Evolutionary conservation across 2,113 vertebrate genomes (phyloP), one percentile per base, ranked within the genome.

Genomic region (human (Homo sapiens)): DNA sequence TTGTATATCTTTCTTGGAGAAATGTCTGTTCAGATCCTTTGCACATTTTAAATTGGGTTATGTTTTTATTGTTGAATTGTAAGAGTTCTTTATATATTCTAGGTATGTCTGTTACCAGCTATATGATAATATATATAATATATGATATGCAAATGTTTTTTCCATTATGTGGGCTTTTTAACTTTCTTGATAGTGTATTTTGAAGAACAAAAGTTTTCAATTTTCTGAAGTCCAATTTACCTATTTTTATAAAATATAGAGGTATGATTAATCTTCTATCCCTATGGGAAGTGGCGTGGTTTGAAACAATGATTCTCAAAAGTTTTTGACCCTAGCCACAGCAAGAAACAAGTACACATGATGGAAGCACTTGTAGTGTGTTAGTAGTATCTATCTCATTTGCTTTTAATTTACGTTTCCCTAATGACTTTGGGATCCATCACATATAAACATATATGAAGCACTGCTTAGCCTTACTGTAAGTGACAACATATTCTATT

Each of bases 51-150:
- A 85, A 27, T 32, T 70, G 40, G 27, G 6, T 90, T 91, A 6
- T 43, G 35, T 61, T 96, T 93, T 93, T 73, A 72, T 55, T 91
- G n/a, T 95, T 70, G 40, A 87, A 38, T 90, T 92, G 16, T 92
- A 70, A 91, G 91, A 85, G 55, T 75, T 61, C 4, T 94, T 6
- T 61, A 50, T 55, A 35, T 82, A 76, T 59, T 81, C 12, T 85
- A 80, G 35, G 45, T 79, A 1, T 25, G 20, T 70, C 17, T 11
- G 3, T 89, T 89, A 73, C 75, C 57, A 92, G 43, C 30, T 35
- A 32, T 52, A 32, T 52, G 73, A 38, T 66, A 5, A 84, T 75
- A 23, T 35, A 57, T 76, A 55, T 52, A 61, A 61, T 93, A 92
- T 8, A 45, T 52, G 38, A 57, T 30, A 25, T 79, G 30, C 17